Evolutionary conservation across 2,797 vertebrate species (phyloP).

Genomic region (Chelon labrosus): DNA sequence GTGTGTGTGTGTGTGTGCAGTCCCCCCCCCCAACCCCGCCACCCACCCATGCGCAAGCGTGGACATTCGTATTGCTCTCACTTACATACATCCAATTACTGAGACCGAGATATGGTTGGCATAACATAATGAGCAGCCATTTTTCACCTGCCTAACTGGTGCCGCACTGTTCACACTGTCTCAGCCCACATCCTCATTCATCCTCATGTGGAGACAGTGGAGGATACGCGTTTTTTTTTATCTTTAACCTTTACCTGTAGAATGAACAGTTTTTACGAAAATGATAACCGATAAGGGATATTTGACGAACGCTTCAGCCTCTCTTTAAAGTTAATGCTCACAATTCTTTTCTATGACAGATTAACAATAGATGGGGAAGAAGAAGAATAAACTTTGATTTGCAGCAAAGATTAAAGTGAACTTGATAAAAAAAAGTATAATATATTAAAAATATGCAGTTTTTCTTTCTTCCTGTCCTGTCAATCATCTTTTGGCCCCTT

Average conservation of each 20-base stretch:
- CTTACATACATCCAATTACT: slow-evolving; percentile 69
- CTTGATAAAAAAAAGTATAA: no score
- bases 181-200: slow-evolving; percentile 11
- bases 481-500: background rate
- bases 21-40: background rate
- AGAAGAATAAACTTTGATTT: background rate
- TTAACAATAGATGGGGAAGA: background rate
- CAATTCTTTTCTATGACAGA: background rate
- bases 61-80: slow-evolving; percentile 16
- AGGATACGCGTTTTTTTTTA: background rate
- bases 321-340: background rate
- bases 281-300: background rate
- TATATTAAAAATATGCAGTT: no score
- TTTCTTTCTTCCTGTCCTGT: no score
- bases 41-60: background rate
- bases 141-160: slow-evolving; percentile 74
- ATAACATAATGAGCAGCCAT: slow-evolving; percentile 76
- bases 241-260: slow-evolving; percentile 21
- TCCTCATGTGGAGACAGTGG: slow-evolving; percentile 16
- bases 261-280: background rate
- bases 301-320: background rate
- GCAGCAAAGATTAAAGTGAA: no score
- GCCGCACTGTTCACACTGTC: slow-evolving; percentile 20
- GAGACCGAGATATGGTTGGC: slow-evolving; percentile 69
- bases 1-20: slow-evolving; percentile 1